Conservation (phyloP, 2,797 vertebrate species). For the Buceros bicornis region DNA sequence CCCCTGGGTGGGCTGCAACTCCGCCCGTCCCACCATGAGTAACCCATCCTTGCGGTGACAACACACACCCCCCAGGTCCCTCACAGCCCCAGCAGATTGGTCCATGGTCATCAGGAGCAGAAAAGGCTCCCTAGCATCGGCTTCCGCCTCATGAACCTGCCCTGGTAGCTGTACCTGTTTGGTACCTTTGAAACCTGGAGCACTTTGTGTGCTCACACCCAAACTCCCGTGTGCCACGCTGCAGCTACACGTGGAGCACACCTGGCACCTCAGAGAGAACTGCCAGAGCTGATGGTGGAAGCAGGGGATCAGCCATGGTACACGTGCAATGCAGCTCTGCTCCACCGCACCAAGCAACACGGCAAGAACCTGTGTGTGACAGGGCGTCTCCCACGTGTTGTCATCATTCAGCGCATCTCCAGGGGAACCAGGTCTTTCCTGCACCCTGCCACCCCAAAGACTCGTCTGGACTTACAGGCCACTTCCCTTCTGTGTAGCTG, state of each 20-base stretch:
- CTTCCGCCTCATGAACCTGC: not conserved
- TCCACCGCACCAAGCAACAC: not conserved
- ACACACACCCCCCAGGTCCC: not conserved
- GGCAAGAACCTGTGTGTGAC: not conserved
- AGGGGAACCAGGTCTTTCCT: not conserved
- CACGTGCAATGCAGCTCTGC: not conserved
- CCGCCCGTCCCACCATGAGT: not conserved
- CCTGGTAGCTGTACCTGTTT: not conserved
- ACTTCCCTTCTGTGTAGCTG: constrained; percentile 90
- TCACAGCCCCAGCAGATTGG: not conserved
- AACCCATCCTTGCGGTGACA: not conserved
- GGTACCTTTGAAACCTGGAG: not conserved
- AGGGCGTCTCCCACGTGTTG: fast-evolving
- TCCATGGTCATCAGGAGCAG: not conserved
- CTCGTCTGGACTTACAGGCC: constrained; percentile 82
- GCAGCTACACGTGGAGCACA: not conserved
- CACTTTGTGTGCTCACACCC: not conserved
- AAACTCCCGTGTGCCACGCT: not conserved
- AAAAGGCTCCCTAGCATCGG: not conserved
- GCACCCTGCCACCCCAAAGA: not conserved
- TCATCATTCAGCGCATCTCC: not conserved
- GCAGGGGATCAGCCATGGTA: not conserved
- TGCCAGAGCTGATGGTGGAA: not conserved
- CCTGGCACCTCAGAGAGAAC: not conserved
- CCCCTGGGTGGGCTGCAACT: not conserved